Evolutionary conservation across 2,888 invertebrate species (phyloP), one percentile per base, ranked within the genome.

Genomic region (Stenchaetothrips biformis): DNA sequence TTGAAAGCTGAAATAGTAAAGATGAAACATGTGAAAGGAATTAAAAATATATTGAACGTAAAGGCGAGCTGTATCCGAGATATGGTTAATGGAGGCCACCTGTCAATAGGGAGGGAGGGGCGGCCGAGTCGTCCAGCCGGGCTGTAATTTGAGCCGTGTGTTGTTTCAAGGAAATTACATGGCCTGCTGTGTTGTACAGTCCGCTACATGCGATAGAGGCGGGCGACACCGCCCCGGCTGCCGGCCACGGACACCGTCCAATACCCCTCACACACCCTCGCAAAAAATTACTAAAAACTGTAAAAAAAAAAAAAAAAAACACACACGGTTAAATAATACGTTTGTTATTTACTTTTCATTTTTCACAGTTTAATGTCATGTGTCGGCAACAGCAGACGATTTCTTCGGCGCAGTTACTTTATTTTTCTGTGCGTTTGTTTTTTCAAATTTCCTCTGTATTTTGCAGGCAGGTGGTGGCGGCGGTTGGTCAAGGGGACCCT

Each of bases 131-230:
- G 67, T 25, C 21, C 67, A 2, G 8, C 16, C 25, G 21, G 59
- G 13, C 59, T 59, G 67, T 74, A 74, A 74, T 74, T 74, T 74
- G 67, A 74, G 25, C 25, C 67, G 25, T 53, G 37, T 74, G 67
- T 74, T 74, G 25, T 74, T 74, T 25, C 67, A 74, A 74, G 67
- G 67, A 74, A 74, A 74, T 74, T 74, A 74, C 67, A 74, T 74
- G 67, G 67, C 67, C 67, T 74, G 67, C 67, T 74, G 11, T 37
- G 37, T 37, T 37, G 37, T 37, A 37, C 37, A 37, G 37, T 37
- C 37, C 37, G 37, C 37, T 37, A 37, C 37, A 37, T 37, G 37
- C 37, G 37, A 37, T 37, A 37, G 37, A 37, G 37, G 37, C 37
- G 37, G 37, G 37, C 37, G 37, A 37, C 37, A 37, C 37, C 37